Base-by-base conservation (phyloP, 2,888 invertebrate genomes). In the Drosophila algonquin region DNA sequence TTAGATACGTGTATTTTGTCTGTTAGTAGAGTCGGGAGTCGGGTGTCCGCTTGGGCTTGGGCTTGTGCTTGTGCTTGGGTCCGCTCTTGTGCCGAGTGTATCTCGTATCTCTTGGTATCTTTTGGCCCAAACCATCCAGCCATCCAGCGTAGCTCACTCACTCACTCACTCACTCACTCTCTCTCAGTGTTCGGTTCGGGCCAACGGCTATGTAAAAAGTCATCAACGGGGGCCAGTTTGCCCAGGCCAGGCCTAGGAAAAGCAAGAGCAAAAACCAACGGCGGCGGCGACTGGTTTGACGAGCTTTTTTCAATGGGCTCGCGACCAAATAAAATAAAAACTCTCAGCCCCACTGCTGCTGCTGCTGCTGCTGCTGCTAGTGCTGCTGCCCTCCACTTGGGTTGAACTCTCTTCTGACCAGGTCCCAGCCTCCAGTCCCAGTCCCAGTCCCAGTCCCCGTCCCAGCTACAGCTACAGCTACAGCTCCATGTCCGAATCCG, bases 241-340 rank as follows among this genome's bases (percentile, higher is more conserved):
- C 74, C 77, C 62, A 47, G 78, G 73, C 85, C 40, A 40, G 40
- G 40, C 40, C 40, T 40, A 40, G 40, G 40, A 70, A 83, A 86
- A 86, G 64, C 52, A 60, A 50, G 56, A 56, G 46, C 69, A 64
- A 60, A 70, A 51, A 47, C 32, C 32, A 30, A 51, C 27, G 32
- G 10, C 68, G 75, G 60, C 73, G 73, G 71, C 75, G 83, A 83
- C 83, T 83, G 84, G 83, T 83, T 83, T 83, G 83, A 83, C 83
- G 84, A 78, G 83, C 80, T 83, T 84, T 69, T 73, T 79, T 82
- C 77, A 86, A 82, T 82, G 83, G 81, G 79, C 75, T 69, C 73
- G 81, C 75, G 73, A 67, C 72, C 81, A 65, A 46, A 56, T 21
- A 18, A 59, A 59, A 64, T 24, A 30, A 48, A 50, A 50, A 50